Conservation (phyloP, 1,140 invertebrate species). For the Sesamia nonagrioides region DNA sequence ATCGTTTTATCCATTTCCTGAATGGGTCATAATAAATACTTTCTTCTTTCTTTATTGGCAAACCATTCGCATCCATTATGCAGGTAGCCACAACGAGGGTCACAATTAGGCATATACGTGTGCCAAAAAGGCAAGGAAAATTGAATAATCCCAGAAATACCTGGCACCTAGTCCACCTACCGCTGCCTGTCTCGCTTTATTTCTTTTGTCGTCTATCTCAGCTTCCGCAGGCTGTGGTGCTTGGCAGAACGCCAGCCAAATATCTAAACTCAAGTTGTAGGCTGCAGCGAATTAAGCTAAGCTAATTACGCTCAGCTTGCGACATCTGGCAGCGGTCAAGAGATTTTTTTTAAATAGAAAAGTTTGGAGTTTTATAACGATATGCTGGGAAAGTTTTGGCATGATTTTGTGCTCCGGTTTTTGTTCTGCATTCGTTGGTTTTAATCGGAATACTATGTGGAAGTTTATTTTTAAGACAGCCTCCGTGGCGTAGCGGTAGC, state of each 20-base stretch:
- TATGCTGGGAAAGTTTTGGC: neutral
- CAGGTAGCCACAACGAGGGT: too few relatives aligned
- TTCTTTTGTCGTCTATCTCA: slow-evolving; percentile 59
- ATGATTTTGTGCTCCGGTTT: neutral
- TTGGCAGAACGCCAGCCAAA: slow-evolving; percentile 55
- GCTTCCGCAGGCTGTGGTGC: slow-evolving; percentile 56
- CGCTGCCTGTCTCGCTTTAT: slow-evolving; percentile 54
- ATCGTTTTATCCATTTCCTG: too few relatives aligned
- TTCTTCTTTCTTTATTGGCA: too few relatives aligned
- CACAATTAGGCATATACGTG: too few relatives aligned
- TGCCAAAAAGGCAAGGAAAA: neutral
- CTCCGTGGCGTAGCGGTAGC: too few relatives aligned
- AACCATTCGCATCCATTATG: too few relatives aligned
- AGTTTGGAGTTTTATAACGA: neutral
- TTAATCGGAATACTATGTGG: neutral
- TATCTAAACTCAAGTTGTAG: slow-evolving; percentile 37
- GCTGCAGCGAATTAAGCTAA: slow-evolving; percentile 40
- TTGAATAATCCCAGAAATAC: slow-evolving; percentile 9
- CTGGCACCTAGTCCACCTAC: slow-evolving; percentile 11
- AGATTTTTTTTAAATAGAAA: slow-evolving; percentile 1
- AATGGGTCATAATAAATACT: too few relatives aligned
- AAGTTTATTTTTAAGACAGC: too few relatives aligned
- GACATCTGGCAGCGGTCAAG: slow-evolving; percentile 31
- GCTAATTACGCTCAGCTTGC: slow-evolving; percentile 33
- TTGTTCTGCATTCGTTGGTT: neutral